Evolutionary conservation across 2,888 invertebrate genomes (phyloP).

Genomic region (Heliconius sara): DNA sequence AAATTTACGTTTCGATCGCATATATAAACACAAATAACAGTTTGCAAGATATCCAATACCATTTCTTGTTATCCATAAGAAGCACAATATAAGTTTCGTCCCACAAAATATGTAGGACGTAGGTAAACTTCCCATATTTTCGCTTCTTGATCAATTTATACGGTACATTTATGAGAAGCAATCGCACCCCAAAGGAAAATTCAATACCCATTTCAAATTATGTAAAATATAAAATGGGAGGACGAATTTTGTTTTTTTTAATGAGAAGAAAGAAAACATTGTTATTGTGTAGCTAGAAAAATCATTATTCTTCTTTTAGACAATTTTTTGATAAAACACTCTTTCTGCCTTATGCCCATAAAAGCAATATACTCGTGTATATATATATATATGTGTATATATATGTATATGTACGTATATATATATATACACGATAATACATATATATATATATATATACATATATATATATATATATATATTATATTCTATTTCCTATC

Average conservation of each 20-base stretch:
- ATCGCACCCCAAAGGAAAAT: not conserved
- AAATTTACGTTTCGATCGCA: not conserved
- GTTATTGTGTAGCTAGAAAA: not conserved
- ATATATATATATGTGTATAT: no score
- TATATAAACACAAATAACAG: not conserved
- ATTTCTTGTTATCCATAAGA: conserved; percentile 14
- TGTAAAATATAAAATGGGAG: not conserved
- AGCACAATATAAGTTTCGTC: conserved; percentile 4
- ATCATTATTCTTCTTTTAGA: no score
- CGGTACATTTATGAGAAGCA: conserved; percentile 6
- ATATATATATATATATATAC: no score
- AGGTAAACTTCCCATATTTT: not conserved
- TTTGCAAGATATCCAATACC: conserved; percentile 5
- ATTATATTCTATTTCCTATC: no score
- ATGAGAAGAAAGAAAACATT: not conserved
- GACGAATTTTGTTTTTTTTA: not conserved
- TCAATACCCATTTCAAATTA: not conserved
- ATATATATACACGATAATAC: no score
- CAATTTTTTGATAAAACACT: no score
- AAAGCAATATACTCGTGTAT: no score
- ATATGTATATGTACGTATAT: no score
- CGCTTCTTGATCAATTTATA: not conserved
- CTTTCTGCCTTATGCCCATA: no score
- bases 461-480: no score
- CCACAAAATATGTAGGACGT: not conserved